Evolutionary conservation across 2,888 invertebrate genomes (phyloP), one percentile per base, ranked within the genome.

Genomic region (Tachina lurida): DNA sequence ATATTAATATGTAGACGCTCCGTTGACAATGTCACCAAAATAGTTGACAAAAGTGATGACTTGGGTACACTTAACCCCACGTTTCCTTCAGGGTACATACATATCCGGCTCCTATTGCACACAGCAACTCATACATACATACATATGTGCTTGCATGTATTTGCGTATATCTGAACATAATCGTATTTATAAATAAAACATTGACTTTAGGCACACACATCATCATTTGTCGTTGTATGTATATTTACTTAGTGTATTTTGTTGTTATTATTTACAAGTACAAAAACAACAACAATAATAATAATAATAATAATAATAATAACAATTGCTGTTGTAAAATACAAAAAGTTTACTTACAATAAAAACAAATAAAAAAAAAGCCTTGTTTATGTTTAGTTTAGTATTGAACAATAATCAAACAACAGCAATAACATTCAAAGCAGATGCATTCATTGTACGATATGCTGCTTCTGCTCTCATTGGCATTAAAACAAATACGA

Each of bases 141-240:
- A 31, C 4, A 31, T 31, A 31, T 7, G 7, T 5, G 31, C 7
- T 7, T 31, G 31, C 5, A 31, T 31, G 31, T 12, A 43, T 63
- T 17, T 63, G 8, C 22, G 22, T 45, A 15, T 41, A 62, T 12
- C 56, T 49, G 47, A 10, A 49, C 22, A 49, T 80, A 60, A 63
- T 67, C 52, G 56, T 43, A 47, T 73, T 41, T 41, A 60, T 60
- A 52, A 68, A 78, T 68, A 41, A 74, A 68, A 75, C 74, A 84
- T 31, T 79, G 74, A 84, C 84, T 79, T 70, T 67, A 74, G 67
- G 60, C 70, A 74, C 71, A 79, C 63, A 31, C 31, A 31, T 31
- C 31, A 76, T 82, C 70, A 70, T 82, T 76, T 76, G 82, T 70
- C 76, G 49, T 84, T 76, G 71, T 63, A 70, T 76, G 71, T 63